Evolutionary conservation across 2,797 vertebrate species (phyloP).

Genomic region (Amniataba percoides): DNA sequence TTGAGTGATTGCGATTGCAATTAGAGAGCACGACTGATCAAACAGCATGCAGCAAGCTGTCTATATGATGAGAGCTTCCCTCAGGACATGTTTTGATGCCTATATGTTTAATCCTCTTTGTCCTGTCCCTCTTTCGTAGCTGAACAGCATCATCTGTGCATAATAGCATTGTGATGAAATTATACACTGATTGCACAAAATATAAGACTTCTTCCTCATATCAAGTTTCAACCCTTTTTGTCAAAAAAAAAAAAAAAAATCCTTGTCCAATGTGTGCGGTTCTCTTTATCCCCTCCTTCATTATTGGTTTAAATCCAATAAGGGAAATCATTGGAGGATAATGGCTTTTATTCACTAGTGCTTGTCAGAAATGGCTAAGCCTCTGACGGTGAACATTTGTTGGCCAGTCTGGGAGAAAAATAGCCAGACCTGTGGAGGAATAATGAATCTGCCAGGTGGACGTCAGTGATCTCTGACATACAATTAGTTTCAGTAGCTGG

Average conservation of each 20-base stretch:
- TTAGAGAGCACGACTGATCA: constrained; percentile 19
- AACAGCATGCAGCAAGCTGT: constrained; percentile 14
- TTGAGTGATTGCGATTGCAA: constrained; percentile 20
- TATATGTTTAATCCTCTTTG: neutral
- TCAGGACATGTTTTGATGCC: neutral
- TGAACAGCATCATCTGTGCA: constrained; percentile 23
- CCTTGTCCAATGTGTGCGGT: constrained; percentile 19
- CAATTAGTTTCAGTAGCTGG: constrained; percentile 53
- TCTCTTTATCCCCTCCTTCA: constrained; percentile 19
- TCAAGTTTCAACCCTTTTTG: constrained; percentile 37
- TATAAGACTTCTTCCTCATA: constrained; percentile 17
- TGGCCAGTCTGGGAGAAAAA: constrained; percentile 43
- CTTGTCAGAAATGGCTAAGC: constrained; percentile 42
- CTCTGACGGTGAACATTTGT: constrained; percentile 42
- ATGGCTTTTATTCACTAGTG: constrained; percentile 48
- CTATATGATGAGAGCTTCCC: constrained; percentile 7
- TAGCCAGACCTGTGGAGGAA: constrained; percentile 33
- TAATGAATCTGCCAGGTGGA: constrained; percentile 57
- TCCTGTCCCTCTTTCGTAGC: neutral
- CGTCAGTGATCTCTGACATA: constrained; percentile 51
- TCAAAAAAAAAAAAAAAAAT: constrained; percentile 30
- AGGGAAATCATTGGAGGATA: constrained; percentile 46
- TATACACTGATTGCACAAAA: constrained; percentile 27
- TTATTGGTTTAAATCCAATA: constrained; percentile 49
- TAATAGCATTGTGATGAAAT: constrained; percentile 42